phyloP scores from a whole-genome alignment of 1,140 invertebrate species.

The Micrasema minimum region DNA sequence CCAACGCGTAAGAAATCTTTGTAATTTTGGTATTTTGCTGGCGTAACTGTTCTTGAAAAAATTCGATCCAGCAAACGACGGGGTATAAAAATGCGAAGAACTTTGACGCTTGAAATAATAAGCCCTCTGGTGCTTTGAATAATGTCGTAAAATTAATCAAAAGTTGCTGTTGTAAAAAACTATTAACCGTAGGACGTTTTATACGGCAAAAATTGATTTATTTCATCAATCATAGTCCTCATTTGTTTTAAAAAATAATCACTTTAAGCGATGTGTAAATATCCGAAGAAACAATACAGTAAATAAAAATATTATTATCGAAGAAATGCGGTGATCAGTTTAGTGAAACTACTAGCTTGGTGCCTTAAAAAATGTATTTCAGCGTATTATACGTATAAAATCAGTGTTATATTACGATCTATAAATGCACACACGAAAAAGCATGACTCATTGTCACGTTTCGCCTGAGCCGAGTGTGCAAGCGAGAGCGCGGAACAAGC shows the following conservation, averaged over 20 bases:
- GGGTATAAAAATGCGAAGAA: background rate
- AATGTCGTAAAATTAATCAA: conserved; percentile 32
- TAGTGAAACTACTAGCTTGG: too few species aligned
- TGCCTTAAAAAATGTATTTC: too few species aligned
- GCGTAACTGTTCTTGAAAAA: conserved; percentile 2
- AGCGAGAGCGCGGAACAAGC: too few species aligned
- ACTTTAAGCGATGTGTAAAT: conserved; percentile 25
- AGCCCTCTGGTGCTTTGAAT: conserved; percentile 5
- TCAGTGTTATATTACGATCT: too few species aligned
- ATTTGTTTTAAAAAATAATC: conserved; percentile 32
- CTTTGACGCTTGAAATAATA: conserved; percentile 18
- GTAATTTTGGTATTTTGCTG: background rate
- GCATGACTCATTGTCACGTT: too few species aligned
- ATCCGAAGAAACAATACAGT: background rate
- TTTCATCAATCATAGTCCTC: conserved; percentile 33
- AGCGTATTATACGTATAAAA: too few species aligned
- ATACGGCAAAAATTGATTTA: conserved; percentile 34
- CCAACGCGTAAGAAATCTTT: too few species aligned
- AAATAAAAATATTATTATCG: too few species aligned
- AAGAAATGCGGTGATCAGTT: too few species aligned
- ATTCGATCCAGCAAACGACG: conserved; percentile 15
- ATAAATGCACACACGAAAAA: too few species aligned
- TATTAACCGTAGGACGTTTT: conserved; percentile 23
- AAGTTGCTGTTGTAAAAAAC: conserved; percentile 25
- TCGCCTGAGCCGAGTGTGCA: too few species aligned